Evolutionary conservation across 2,888 invertebrate species (phyloP), one percentile per base, ranked within the genome.

Genomic region (Leptinotarsa peninsularis): DNA sequence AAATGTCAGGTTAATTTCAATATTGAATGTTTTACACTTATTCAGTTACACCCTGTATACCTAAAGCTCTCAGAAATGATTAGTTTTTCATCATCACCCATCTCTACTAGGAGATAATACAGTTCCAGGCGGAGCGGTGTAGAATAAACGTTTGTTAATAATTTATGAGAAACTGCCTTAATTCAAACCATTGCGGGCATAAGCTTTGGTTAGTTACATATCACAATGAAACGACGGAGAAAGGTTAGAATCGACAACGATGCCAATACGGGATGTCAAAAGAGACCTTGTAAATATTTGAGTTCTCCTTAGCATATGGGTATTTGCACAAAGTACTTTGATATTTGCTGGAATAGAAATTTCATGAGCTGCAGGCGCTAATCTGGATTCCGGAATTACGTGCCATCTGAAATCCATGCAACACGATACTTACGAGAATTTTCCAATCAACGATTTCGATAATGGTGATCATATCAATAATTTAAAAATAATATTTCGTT

Each of bases 121-220:
- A 63, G 27, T 15, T 63, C 27, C 17, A 14, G 17, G 13, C 60
- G 15, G 60, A 17, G 27, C 33, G 5, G 27, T 27, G 17, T 63
- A 15, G 15, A 27, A 27, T 63, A 63, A 63, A 23, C 27, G 60
- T 33, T 14, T 63, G 60, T 33, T 23, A 27, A 63, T 63, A 63
- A 63, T 63, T 63, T 63, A 63, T 27, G 60, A 63, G 60, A 33
- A 14, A 63, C 60, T 63, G 33, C 60, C 60, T 33, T 23, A 63
- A 63, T 63, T 63, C 33, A 5, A 14, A 5, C 33, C 4, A 5
- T 5, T 27, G 3, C 33, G 15, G 33, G 15, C 60, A 27, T 15
- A 63, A 27, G 60, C 33, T 63, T 63, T 33, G 17, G 60, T 63
- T 27, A 63, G 60, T 63, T 63, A 63, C 60, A 63, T 1, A 63